Conservation (phyloP, 2,113 vertebrate species). For the Benthochromis sp. region DNA sequence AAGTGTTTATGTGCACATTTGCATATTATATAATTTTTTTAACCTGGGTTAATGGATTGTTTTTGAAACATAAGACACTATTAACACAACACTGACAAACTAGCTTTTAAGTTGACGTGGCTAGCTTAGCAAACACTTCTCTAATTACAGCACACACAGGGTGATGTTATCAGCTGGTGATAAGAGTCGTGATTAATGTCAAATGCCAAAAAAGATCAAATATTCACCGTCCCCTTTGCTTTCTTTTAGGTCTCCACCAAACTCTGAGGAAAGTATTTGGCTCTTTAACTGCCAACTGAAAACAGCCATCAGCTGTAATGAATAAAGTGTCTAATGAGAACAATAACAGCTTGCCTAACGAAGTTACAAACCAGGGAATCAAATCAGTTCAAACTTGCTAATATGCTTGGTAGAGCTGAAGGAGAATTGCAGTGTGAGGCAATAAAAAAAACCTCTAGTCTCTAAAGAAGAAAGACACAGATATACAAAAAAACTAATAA, state of each 20-base stretch:
- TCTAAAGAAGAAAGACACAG: not conserved
- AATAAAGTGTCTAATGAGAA: not conserved
- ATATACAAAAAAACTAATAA: not conserved
- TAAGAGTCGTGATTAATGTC: not conserved
- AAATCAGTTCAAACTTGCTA: not conserved
- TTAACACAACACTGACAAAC: not conserved
- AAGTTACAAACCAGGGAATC: not conserved
- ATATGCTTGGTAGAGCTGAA: not conserved
- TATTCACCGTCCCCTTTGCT: not conserved
- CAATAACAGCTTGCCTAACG: not conserved
- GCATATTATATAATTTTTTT: not conserved
- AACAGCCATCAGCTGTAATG: not conserved
- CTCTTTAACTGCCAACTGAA: not conserved
- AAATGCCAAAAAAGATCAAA: not conserved
- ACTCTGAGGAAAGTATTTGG: not conserved
- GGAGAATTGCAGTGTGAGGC: not conserved
- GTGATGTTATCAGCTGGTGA: not conserved
- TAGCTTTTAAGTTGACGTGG: not conserved
- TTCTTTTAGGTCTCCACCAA: not conserved
- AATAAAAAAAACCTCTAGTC: fast-evolving
- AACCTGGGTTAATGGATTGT: not conserved
- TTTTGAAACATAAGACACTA: not conserved
- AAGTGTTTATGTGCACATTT: not conserved
- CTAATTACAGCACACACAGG: not conserved
- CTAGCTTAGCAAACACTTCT: not conserved